phyloP scores from a whole-genome alignment of 2,113 vertebrate species.

The Semicossyphus pulcher region DNA sequence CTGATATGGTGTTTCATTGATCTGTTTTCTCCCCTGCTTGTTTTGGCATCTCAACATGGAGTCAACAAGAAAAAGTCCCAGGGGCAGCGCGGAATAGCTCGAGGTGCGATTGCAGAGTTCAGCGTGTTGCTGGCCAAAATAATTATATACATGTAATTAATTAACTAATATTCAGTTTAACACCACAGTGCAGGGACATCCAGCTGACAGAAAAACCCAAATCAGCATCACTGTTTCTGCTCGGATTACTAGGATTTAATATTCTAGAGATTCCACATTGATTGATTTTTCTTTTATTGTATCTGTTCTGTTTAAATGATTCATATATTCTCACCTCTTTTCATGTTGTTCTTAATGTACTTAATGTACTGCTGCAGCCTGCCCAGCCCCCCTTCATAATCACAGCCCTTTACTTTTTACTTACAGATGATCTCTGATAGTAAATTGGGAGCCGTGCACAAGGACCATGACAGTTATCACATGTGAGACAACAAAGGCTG shows the following conservation, averaged over 20 bases:
- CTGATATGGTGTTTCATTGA: constrained; percentile 71
- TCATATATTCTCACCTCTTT: too few species aligned
- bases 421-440: not conserved
- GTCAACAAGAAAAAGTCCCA: constrained; percentile 51
- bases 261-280: too few species aligned
- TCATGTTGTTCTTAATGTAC: too few species aligned
- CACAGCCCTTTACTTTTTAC: not conserved
- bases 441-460: not conserved
- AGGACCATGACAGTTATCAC: constrained; percentile 24
- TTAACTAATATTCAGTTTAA: not conserved
- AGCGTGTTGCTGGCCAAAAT: not conserved
- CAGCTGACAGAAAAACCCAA: too few species aligned
- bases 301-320: too few species aligned
- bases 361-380: too few species aligned
- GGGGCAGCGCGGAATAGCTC: constrained; percentile 34
- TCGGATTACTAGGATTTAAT: too few species aligned
- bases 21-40: constrained; percentile 68
- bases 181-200: not conserved
- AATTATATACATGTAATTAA: constrained; percentile 1
- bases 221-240: too few species aligned
- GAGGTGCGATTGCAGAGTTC: constrained; percentile 7
- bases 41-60: constrained; percentile 62
- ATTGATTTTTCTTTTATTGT: too few species aligned
- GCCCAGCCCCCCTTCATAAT: not conserved
- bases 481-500: constrained; percentile 11